phyloP scores from a whole-genome alignment of 1,140 invertebrate genomes.

The Drosophila azteca region DNA sequence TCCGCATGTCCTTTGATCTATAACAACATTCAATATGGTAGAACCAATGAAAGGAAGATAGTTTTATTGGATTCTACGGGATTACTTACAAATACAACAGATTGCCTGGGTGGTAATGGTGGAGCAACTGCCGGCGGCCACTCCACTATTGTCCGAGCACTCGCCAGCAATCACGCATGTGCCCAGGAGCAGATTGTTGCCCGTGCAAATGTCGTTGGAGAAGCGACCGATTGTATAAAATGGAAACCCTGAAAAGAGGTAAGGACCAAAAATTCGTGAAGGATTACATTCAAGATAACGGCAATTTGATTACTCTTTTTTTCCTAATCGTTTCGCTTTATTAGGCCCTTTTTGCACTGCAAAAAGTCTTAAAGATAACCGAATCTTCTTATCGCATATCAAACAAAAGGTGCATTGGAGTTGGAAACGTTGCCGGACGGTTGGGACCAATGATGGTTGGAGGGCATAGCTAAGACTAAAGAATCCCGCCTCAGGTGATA shows the following conservation, averaged over 20 bases:
- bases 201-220: constrained; percentile 87
- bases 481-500: constrained; percentile 73
- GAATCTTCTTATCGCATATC: not conserved
- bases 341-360: too few relatives aligned
- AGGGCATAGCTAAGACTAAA: constrained; percentile 63
- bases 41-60: too few relatives aligned
- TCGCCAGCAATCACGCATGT: constrained; percentile 91
- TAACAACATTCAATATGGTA: not conserved
- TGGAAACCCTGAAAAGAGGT: constrained; percentile 84
- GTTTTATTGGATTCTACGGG: not conserved
- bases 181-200: constrained; percentile 87
- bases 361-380: not conserved
- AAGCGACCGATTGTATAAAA: constrained; percentile 90
- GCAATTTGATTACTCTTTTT: too few relatives aligned
- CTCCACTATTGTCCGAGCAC: constrained; percentile 89
- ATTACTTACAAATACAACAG: constrained; percentile 91
- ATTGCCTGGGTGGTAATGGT: constrained; percentile 87
- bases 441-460: constrained; percentile 30
- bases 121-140: constrained; percentile 88
- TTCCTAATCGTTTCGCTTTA: too few relatives aligned
- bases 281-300: not conserved
- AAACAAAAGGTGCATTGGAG: constrained; percentile 28
- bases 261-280: too few relatives aligned
- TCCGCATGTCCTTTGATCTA: constrained; percentile 89
- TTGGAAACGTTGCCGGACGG: constrained; percentile 29